These are phyloP conservation scores for Oryzias woworae DNA, from an alignment of 2,113 vertebrate genomes.

Conservation along the genomic window DNA sequence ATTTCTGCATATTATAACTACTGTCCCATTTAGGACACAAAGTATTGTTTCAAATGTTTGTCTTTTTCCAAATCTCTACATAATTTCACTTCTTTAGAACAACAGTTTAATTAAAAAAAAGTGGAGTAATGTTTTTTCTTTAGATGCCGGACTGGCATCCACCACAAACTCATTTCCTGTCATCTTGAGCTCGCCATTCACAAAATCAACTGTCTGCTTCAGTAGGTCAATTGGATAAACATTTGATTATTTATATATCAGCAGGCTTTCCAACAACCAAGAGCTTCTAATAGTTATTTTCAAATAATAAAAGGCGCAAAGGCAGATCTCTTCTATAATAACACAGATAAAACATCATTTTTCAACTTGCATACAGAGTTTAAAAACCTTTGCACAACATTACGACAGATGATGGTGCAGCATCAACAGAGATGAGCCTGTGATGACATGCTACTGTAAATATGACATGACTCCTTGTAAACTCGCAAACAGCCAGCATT, in stretches of 20 bases:
- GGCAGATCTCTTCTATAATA: slow-evolving; percentile 18
- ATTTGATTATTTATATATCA: slow-evolving; percentile 70
- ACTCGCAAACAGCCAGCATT: slow-evolving; percentile 40
- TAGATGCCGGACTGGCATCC: slow-evolving; percentile 29
- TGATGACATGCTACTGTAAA: slow-evolving; percentile 54
- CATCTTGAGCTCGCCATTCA: slow-evolving; percentile 53
- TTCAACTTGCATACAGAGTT: slow-evolving; percentile 20
- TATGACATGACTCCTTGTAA: slow-evolving; percentile 53
- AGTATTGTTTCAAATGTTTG: too few species aligned
- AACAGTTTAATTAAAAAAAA: neutral
- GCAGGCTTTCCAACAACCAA: slow-evolving; percentile 38
- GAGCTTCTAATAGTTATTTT: slow-evolving; percentile 61
- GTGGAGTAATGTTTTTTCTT: slow-evolving; percentile 40
- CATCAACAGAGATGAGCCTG: slow-evolving; percentile 33
- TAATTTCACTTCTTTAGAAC: too few species aligned
- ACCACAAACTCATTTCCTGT: slow-evolving; percentile 24
- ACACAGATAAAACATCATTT: too few species aligned
- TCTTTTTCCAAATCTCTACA: too few species aligned
- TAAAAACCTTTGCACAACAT: slow-evolving; percentile 64
- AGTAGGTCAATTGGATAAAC: slow-evolving; percentile 49
- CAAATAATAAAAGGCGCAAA: slow-evolving; percentile 54
- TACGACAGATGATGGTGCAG: slow-evolving; percentile 40
- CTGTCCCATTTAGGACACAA: too few species aligned
- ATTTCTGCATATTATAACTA: too few species aligned
- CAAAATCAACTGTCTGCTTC: slow-evolving; percentile 65